A percentile compares a stretch with the other conserved stretches of the same genome.
Conservation (phyloP, 2,888 invertebrate genomes). For the Dicyrtoma fusca region DNA sequence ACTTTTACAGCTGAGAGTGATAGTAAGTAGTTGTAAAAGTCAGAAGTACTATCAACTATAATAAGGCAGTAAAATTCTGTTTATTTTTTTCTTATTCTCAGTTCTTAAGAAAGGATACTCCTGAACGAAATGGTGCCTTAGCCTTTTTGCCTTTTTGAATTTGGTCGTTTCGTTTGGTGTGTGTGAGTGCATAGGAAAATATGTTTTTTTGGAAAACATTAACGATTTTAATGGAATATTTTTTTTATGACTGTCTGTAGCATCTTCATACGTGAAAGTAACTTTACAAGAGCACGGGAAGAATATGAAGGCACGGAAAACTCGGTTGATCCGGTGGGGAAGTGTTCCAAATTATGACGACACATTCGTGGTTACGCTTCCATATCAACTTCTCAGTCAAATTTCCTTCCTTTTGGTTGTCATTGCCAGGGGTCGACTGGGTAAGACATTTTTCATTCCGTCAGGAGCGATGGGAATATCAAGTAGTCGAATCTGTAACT, state of each 20-base stretch:
- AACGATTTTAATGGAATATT: neutral
- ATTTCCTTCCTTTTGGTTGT: conserved; percentile 53
- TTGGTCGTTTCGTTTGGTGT: neutral
- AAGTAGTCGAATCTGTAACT: no score
- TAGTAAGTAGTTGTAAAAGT: no score
- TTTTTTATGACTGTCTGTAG: conserved; percentile 34
- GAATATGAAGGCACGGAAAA: conserved; percentile 53
- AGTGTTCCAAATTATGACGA: conserved; percentile 55
- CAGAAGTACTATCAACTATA: conserved; percentile 1
- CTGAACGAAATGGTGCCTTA: no score
- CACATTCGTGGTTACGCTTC: conserved; percentile 54
- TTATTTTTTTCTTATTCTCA: conserved; percentile 1
- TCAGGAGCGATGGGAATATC: no score
- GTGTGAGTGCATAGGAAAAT: neutral
- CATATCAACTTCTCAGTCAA: conserved; percentile 50
- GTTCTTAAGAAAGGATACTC: no score
- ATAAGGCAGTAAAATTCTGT: conserved; percentile 14
- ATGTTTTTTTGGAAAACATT: neutral
- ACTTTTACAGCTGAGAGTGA: no score
- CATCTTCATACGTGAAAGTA: conserved; percentile 56
- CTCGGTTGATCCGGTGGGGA: conserved; percentile 55
- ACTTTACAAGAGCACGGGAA: conserved; percentile 55
- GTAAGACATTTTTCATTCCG: conserved; percentile 39
- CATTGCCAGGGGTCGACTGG: conserved; percentile 54
- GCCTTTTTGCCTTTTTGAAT: no score